Conservation (phyloP, 2,888 invertebrate genomes). For the Psylliodes chrysocephalus region DNA sequence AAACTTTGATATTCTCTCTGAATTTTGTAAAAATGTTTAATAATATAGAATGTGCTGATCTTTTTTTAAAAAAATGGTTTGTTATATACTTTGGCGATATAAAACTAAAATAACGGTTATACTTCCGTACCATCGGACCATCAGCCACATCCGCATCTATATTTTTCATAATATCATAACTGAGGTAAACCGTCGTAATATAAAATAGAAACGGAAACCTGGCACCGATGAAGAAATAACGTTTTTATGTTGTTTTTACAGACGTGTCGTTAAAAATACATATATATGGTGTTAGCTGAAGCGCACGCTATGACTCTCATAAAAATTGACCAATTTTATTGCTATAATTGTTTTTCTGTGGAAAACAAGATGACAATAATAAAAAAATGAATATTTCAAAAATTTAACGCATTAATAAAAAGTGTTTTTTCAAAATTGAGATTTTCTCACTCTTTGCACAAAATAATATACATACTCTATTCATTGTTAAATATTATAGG, state of each 20-base stretch:
- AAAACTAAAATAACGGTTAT: too few relatives aligned
- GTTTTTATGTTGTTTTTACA: conserved; percentile 63
- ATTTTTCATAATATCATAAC: conserved; percentile 51
- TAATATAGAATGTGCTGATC: too few relatives aligned
- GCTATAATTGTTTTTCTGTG: conserved; percentile 15
- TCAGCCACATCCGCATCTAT: conserved; percentile 22
- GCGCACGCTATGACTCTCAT: conserved; percentile 17
- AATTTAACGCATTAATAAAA: too few relatives aligned
- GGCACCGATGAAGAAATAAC: conserved; percentile 64
- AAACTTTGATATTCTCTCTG: too few relatives aligned
- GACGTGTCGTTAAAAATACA: conserved; percentile 60
- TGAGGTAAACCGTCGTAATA: conserved; percentile 57
- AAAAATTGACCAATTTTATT: conserved; percentile 31
- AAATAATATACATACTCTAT: too few relatives aligned
- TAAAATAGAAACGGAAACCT: conserved; percentile 59
- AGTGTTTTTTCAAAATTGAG: too few relatives aligned
- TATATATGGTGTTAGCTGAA: conserved; percentile 31
- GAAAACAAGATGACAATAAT: neutral
- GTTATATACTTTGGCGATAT: too few relatives aligned
- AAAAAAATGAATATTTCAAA: too few relatives aligned
- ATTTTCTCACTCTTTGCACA: too few relatives aligned
- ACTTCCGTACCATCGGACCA: conserved; percentile 2
- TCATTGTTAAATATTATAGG: too few relatives aligned
- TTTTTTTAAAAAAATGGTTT: too few relatives aligned
- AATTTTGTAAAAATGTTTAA: too few relatives aligned